Percentiles rank a stretch among this genome's conserved stretches.
Evolutionary conservation across 2,797 vertebrate genomes (phyloP).

Genomic region (Melanotaenia pygmaea): DNA sequence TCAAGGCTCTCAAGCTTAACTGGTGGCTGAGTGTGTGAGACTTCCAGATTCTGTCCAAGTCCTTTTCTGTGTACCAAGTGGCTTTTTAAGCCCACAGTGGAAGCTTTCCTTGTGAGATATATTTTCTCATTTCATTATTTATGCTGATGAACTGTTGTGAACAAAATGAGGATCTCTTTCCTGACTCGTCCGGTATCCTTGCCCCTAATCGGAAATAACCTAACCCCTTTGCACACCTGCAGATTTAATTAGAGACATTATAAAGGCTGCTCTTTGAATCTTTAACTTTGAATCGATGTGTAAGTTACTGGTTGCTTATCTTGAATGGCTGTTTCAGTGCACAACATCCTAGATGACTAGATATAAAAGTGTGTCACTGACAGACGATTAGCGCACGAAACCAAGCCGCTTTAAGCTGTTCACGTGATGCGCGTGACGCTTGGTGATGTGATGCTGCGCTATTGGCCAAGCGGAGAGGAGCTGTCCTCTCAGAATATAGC

Average conservation of each 20-base stretch:
- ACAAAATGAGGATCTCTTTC: too few species aligned
- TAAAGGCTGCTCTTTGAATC: background rate
- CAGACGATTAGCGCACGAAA: slow-evolving; percentile 29
- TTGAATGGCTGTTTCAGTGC: background rate
- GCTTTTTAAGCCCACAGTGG: too few species aligned
- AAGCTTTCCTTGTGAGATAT: too few species aligned
- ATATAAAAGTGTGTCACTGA: slow-evolving; percentile 14
- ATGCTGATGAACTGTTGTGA: too few species aligned
- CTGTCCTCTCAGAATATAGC: slow-evolving; percentile 31
- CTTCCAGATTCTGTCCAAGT: slow-evolving; percentile 1
- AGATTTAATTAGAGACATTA: background rate
- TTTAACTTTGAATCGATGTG: background rate
- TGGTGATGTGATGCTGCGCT: slow-evolving; percentile 25
- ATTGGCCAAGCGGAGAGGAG: slow-evolving; percentile 48
- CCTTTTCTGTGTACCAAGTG: too few species aligned
- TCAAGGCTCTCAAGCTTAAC: slow-evolving; percentile 27
- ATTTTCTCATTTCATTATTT: too few species aligned
- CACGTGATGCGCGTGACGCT: slow-evolving; percentile 64
- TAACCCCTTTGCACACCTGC: background rate
- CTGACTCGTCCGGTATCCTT: background rate
- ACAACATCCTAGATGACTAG: background rate
- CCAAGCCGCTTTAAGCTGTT: slow-evolving; percentile 44
- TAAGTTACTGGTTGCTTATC: background rate
- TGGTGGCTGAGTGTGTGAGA: slow-evolving; percentile 1
- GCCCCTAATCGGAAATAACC: background rate